A percentile compares a stretch with the other conserved stretches of the same genome.
Conservation (phyloP, 2,888 invertebrate species). For the Synanthedon tipuliformis region DNA sequence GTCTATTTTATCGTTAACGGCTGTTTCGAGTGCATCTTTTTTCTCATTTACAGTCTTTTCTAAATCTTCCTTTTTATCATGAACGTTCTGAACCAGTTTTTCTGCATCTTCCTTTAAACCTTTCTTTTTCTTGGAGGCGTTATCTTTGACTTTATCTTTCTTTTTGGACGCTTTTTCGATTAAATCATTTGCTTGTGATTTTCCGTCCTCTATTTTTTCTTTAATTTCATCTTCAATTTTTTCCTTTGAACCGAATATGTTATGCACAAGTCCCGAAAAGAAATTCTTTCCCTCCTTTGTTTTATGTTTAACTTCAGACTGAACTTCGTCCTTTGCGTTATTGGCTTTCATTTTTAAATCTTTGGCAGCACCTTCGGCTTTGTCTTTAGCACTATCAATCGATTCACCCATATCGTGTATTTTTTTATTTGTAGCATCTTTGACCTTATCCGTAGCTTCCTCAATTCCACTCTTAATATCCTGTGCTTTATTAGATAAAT, state of each 20-base stretch:
- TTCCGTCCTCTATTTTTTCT: constrained; percentile 33
- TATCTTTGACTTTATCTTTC: constrained; percentile 39
- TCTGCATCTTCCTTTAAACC: constrained; percentile 28
- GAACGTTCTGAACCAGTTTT: constrained; percentile 18
- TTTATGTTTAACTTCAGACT: constrained; percentile 51
- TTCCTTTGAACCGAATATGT: constrained; percentile 59
- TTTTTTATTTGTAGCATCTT: constrained; percentile 34
- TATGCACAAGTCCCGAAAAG: constrained; percentile 53
- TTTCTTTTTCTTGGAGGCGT: constrained; percentile 30
- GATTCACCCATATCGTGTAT: constrained; percentile 36
- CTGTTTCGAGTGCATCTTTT: constrained; percentile 19
- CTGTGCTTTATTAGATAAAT: constrained; percentile 29
- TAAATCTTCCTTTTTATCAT: constrained; percentile 25
- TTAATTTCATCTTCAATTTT: constrained; percentile 55
- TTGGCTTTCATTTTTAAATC: constrained; percentile 21
- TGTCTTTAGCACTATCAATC: constrained; percentile 35
- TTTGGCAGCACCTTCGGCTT: constrained; percentile 27
- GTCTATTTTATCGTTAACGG: constrained; percentile 12
- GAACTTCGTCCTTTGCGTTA: constrained; percentile 27
- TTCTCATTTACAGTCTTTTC: constrained; percentile 21
- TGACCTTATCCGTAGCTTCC: constrained; percentile 29
- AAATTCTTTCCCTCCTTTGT: constrained; percentile 58
- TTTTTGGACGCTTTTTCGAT: constrained; percentile 38
- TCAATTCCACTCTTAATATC: constrained; percentile 33
- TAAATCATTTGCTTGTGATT: constrained; percentile 11